Conservation (phyloP, 2,113 vertebrate genomes). For the Tachysurus vachellii region DNA sequence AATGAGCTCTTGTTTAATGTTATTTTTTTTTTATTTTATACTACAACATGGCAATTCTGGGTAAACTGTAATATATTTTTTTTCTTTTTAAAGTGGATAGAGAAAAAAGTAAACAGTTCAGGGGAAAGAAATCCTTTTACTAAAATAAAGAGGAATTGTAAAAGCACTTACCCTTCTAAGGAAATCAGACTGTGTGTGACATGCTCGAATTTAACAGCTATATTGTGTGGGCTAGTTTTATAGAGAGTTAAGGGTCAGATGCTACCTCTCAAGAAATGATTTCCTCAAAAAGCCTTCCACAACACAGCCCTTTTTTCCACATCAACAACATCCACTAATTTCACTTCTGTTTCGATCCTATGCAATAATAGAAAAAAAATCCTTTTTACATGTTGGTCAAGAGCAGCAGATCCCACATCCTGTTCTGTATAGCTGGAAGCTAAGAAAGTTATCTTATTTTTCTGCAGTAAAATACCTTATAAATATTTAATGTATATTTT, state of each 20-base stretch:
- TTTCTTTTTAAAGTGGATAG: not conserved
- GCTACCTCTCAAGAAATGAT: conserved; percentile 29
- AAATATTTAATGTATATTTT: not conserved
- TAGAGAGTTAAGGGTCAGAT: not conserved
- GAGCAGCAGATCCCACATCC: not conserved
- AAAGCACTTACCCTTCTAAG: conserved; percentile 16
- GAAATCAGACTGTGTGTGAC: not conserved
- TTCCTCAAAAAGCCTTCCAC: conserved; percentile 30
- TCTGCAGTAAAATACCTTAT: not conserved
- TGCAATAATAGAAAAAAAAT: conserved; percentile 66
- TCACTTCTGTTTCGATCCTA: conserved; percentile 64
- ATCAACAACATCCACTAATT: conserved; percentile 32
- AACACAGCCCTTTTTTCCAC: conserved; percentile 21
- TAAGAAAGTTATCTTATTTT: not conserved
- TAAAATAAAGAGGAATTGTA: not conserved
- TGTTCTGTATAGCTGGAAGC: not conserved
- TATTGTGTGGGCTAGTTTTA: not conserved
- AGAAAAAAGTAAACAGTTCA: not conserved
- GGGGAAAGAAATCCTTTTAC: not conserved
- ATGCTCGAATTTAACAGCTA: conserved; percentile 3
- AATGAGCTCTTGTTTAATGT: not conserved
- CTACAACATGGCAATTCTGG: not conserved
- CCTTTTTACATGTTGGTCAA: conserved; percentile 53
- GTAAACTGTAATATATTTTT: not conserved
- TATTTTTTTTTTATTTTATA: not conserved